phyloP scores from a whole-genome alignment of 2,888 invertebrate genomes.

The Pristionchus japonicus region DNA sequence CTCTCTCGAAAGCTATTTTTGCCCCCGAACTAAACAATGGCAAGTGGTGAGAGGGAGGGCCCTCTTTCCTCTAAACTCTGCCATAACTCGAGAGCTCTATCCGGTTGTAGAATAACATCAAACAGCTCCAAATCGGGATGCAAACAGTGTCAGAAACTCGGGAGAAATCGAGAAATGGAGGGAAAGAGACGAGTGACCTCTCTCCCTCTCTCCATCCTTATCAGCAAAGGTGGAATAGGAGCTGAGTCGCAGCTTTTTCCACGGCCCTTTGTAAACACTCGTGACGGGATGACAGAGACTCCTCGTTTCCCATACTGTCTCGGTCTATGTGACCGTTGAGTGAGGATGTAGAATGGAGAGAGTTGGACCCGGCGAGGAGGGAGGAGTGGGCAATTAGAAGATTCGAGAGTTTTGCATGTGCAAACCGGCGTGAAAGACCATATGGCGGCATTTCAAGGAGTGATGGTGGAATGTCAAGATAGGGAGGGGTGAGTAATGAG shows the following conservation, averaged over 20 bases:
- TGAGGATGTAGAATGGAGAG: too few relatives aligned
- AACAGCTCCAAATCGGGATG: too few relatives aligned
- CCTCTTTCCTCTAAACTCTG: background rate
- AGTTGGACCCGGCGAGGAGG: too few relatives aligned
- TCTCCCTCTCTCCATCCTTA: background rate
- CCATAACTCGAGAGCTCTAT: background rate
- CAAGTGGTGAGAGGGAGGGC: background rate
- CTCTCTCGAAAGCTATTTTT: background rate
- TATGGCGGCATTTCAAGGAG: too few relatives aligned
- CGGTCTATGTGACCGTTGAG: too few relatives aligned
- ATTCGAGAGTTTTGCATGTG: too few relatives aligned
- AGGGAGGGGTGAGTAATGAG: background rate
- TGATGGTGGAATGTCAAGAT: too few relatives aligned
- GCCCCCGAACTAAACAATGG: constrained; percentile 11
- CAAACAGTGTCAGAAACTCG: too few relatives aligned
- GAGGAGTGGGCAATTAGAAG: too few relatives aligned
- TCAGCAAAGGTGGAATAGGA: constrained; percentile 17
- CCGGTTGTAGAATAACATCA: too few relatives aligned
- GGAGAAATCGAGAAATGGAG: background rate
- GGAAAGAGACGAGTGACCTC: background rate
- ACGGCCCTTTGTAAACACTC: background rate
- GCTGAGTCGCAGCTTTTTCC: constrained; percentile 3
- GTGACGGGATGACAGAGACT: background rate
- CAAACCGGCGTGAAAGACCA: too few relatives aligned
- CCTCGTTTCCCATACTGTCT: too few relatives aligned